Evolutionary conservation across 2,113 vertebrate species (phyloP), one percentile per base, ranked within the genome.

Genomic region (Leptosomus discolor): DNA sequence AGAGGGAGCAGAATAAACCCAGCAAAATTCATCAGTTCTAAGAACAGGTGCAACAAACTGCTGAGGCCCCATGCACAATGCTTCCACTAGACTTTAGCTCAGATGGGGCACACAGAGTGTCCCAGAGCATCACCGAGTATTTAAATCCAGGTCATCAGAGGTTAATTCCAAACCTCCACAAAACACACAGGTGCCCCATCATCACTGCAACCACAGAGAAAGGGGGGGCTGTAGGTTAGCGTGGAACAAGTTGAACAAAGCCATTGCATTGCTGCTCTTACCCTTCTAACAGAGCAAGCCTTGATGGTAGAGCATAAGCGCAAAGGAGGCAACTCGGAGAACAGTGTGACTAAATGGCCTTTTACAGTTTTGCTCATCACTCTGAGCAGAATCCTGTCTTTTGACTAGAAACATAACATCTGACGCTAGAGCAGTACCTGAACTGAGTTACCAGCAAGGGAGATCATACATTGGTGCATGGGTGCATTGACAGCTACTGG

Each of bases 281-380:
- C 15, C 19, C 51, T 73, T 9, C 21, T 48, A 45, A 45, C 45
- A 73, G 14, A 83, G 39, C 6, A 21, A 92, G 19, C 23, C 46
- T 24, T 27, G 37, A 57, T 3, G 5, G 10, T 13, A 20, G 73
- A 74, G 16, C 1, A 1, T 12, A 73, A 54, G 43, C 4, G 1
- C 0, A 0, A 64, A 68, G 24, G 15, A 81, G 9, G 3, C 1
- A 1, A 57, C n/a, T 57, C 8, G 2, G 32, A 83, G 21, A 64
- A 27, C 0, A 4, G 5, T 14, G 26, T 6, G 13, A 54, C 23
- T 67, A 36, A 81, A 78, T 1, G 5, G 1, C 3, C 10, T 14
- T 34, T 81, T 58, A 45, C 13, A 91, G 39, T 30, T 58, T 51
- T 75, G 20, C 15, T 68, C 24, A 24, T 34, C 39, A 11, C 20